Percentiles rank a stretch among this genome's conserved stretches.
These are phyloP conservation scores for Apodemus agrarius DNA, from an alignment of 2,797 vertebrate species.

Conservation along the genomic window DNA sequence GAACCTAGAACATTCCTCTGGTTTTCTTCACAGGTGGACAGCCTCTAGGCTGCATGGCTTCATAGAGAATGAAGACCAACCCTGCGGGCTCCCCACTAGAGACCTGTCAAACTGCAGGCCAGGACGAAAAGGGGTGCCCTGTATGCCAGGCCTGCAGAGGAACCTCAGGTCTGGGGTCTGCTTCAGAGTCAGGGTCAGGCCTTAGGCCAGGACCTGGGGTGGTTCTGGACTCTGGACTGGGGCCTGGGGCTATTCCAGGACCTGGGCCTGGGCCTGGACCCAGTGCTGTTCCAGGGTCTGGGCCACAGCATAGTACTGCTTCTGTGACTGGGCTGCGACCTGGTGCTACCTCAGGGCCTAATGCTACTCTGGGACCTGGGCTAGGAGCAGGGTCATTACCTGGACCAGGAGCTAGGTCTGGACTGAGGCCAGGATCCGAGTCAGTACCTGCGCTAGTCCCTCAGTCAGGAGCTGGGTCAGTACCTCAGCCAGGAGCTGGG, in stretches of 20 bases:
- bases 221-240: background rate
- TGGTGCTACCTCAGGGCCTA: conserved; percentile 20
- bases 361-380: conserved; percentile 18
- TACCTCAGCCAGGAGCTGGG: background rate
- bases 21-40: conserved; percentile 46
- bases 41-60: conserved; percentile 72
- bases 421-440: background rate
- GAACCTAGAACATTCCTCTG: background rate
- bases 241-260: conserved; percentile 74
- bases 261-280: conserved; percentile 25
- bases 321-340: conserved; percentile 55
- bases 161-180: conserved; percentile 54
- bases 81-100: conserved; percentile 68
- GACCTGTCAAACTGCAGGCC: conserved; percentile 63
- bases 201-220: background rate
- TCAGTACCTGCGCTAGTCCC: background rate
- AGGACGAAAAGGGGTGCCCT: conserved; percentile 73
- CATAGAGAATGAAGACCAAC: conserved; percentile 84
- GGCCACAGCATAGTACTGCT: background rate
- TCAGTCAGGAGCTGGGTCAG: background rate
- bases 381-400: background rate
- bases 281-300: conserved; percentile 74
- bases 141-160: conserved; percentile 84
- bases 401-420: background rate
- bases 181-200: conserved; percentile 60